phyloP scores from a whole-genome alignment of 2,797 vertebrate species.

The Spheniscus humboldti region DNA sequence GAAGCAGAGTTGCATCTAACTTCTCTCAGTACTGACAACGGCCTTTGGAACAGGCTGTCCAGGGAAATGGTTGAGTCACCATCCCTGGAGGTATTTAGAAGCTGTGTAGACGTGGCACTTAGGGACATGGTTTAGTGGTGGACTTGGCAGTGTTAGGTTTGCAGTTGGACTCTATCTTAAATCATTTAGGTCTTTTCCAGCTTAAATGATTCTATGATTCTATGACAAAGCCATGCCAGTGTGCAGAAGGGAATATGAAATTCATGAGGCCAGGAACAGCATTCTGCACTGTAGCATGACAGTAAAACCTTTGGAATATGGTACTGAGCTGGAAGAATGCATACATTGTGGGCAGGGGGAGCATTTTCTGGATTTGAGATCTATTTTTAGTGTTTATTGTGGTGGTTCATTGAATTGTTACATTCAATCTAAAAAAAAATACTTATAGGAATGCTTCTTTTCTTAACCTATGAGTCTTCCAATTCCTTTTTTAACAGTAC shows the following conservation, averaged over 20 bases:
- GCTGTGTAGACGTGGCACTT: fast-evolving
- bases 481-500: not conserved
- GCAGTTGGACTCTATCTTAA: not conserved
- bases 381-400: not conserved
- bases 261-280: not conserved
- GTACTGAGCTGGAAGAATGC: not conserved
- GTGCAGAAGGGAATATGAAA: not conserved
- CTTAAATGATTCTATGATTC: not conserved
- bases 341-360: not conserved
- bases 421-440: not conserved
- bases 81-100: not conserved
- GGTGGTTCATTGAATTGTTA: not conserved
- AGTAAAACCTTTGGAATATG: not conserved
- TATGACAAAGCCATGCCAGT: not conserved
- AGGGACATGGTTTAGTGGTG: not conserved
- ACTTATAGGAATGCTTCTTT: not conserved
- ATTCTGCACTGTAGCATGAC: not conserved
- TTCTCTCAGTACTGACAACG: not conserved
- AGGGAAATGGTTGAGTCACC: not conserved
- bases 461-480: not conserved
- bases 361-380: not conserved
- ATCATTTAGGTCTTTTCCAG: not conserved
- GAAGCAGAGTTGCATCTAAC: not conserved
- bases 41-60: not conserved
- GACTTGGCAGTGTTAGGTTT: not conserved